phyloP scores from a whole-genome alignment of 2,797 vertebrate species.

The Hydrocynus forskahlii region DNA sequence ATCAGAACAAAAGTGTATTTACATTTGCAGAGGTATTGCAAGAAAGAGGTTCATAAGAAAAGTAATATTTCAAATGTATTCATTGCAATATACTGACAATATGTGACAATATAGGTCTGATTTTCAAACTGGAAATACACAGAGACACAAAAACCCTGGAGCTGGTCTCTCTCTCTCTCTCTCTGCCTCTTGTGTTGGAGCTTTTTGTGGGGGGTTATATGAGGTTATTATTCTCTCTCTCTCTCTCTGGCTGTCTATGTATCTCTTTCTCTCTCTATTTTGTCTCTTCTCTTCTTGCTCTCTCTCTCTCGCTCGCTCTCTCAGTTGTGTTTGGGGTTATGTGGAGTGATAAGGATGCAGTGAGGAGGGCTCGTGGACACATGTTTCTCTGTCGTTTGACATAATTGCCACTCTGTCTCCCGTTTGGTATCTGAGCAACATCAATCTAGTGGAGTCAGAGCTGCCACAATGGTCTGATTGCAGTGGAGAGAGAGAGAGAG shows the following conservation, averaged over 20 bases:
- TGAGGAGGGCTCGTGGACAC: slow-evolving; percentile 75
- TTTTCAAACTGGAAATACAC: no score
- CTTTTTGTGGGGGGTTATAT: no score
- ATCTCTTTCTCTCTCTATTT: slow-evolving; percentile 2
- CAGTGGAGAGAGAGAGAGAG: slow-evolving; percentile 62
- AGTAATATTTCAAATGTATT: no score
- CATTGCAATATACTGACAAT: no score
- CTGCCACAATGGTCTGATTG: slow-evolving; percentile 79
- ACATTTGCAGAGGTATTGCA: neutral
- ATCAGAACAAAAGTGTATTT: neutral
- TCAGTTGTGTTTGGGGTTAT: slow-evolving; percentile 76
- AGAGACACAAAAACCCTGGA: no score
- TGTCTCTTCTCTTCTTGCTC: neutral
- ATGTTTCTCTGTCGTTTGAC: slow-evolving; percentile 79
- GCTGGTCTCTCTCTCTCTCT: no score
- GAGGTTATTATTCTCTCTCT: no score
- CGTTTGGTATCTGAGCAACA: slow-evolving; percentile 81
- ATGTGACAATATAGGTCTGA: no score
- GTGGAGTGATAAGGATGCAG: slow-evolving; percentile 80
- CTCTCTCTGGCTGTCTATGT: neutral
- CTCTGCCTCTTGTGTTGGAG: no score
- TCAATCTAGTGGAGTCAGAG: slow-evolving; percentile 79
- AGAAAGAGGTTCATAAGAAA: no score
- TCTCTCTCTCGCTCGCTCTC: neutral
- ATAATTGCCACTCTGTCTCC: slow-evolving; percentile 84